Evolutionary conservation across 2,888 invertebrate genomes (phyloP), one percentile per base, ranked within the genome.

Genomic region (Ceraclea dissimilis): DNA sequence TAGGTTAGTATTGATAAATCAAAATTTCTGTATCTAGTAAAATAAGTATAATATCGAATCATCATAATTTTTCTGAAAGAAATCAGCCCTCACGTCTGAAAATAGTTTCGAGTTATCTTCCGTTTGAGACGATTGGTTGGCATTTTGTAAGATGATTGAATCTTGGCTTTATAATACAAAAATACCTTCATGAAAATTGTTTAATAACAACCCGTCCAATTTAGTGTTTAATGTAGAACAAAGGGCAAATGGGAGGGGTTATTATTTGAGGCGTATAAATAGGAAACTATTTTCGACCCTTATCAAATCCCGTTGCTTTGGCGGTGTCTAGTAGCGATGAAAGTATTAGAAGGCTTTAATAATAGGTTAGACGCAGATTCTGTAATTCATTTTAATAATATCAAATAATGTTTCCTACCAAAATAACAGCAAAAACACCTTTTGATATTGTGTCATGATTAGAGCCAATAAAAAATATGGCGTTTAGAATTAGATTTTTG

Each of bases 301-400:
- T 61, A 61, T 61, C 61, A 61, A 61, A 59, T 31, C 43, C 46
- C 52, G 53, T 59, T 57, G 57, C 59, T 59, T 61, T 59, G 59
- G 59, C 58, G 58, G 60, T 49, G 54, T 51, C 51, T 43, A 34
- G 56, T 58, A 48, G 61, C 55, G 61, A 59, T 59, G 61, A 61
- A 59, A 61, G 61, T 61, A 61, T 61, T 61, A 61, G 57, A 47
- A 56, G 54, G 39, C 53, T 48, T 26, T 61, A 61, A 61, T 61
- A 61, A 61, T 39, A 57, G 48, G 46, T 39, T 26, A 20, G 31
- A 26, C 43, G 4, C 16, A 16, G 21, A 31, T 46, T 57, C 52
- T 46, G 49, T 51, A 59, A 57, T 58, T 49, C 56, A 56, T 54
- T 53, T 51, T 34, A 18, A 43, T 34, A 39, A 21, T 53, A 48